Base-by-base conservation (phyloP, 64 coral and sea anemone species). In the Platygyra sinensis region DNA sequence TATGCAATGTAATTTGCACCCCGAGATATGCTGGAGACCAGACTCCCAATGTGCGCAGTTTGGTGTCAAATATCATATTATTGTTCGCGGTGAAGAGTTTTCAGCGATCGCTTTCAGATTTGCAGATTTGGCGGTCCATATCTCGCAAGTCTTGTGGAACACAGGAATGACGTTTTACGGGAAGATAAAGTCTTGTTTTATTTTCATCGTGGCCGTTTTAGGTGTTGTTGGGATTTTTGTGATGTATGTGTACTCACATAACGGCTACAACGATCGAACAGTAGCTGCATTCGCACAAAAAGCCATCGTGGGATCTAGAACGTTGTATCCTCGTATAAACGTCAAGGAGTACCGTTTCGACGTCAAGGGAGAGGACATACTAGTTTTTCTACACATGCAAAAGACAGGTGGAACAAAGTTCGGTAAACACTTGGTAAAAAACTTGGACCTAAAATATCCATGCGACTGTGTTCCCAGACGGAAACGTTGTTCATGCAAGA, bases 351-450 rank as follows among this genome's bases (percentile, higher is more conserved):
- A 33, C 51, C 29, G 60, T 19, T 95, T 93, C 77, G 78, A 88
- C 55, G 49, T 93, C 28, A 61, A 73, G 62, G 82, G 87, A 78
- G 54, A 50, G 24, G 94, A 96, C 62, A 81, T 99, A 72, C 72
- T 99, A 74, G 97, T 99, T 5, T 99, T 99, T 72, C 60, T 99
- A 20, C 97, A 99, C 86, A 99, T 95, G 20, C 97, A 99, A 52
- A 99, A 99, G 52, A 99, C 97, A 20, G 97, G 97, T 0, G 97
- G 97, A 42, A 96, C 94, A 13, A 96, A 76, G 20, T 99, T 99
- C 49, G 97, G 94, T 62, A 93, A 88, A 38, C 94, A 99, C 72
- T 86, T 99, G 33, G 97, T 93, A 2, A 87, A 78, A 63, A 88
- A 98, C 90, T 86, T 98, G 18, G 49, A 88, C 28, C 79, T 96